Percentiles rank a stretch among this genome's conserved stretches.
These are phyloP conservation scores for Hesperia comma DNA, from an alignment of 2,888 invertebrate species.

Conservation along the genomic window DNA sequence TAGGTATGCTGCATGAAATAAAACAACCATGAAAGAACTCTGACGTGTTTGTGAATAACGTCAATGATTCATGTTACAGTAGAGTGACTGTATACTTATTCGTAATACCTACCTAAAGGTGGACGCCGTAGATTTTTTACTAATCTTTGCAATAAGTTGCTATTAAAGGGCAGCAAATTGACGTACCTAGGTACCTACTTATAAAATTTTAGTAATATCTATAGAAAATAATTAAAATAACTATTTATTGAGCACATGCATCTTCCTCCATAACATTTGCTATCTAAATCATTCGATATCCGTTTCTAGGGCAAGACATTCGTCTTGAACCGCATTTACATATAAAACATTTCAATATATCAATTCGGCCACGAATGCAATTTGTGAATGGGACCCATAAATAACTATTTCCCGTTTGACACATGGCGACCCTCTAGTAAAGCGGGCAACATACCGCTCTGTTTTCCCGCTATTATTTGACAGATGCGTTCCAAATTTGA, in stretches of 20 bases:
- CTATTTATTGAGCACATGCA: not conserved
- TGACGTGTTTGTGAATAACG: no score
- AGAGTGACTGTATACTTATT: no score
- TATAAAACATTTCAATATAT: constrained; percentile 83
- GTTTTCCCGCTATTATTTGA: constrained; percentile 79
- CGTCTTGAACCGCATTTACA: constrained; percentile 78
- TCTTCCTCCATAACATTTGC: constrained; percentile 7
- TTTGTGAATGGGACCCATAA: constrained; percentile 81
- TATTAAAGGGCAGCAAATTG: no score
- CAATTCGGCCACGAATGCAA: constrained; percentile 82
- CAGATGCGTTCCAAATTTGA: constrained; percentile 75
- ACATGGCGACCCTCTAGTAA: constrained; percentile 72
- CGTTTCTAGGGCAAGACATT: constrained; percentile 75
- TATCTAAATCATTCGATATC: constrained; percentile 71
- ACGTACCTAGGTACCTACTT: no score
- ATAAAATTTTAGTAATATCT: no score
- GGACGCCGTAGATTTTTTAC: no score
- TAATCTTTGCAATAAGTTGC: no score
- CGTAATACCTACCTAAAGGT: no score
- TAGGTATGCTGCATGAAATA: no score
- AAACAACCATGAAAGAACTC: no score
- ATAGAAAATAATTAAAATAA: no score
- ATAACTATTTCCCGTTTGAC: constrained; percentile 82
- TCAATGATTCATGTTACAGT: no score
- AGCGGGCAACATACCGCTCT: constrained; percentile 63